Evolutionary conservation across 2,113 vertebrate species (phyloP), one percentile per base, ranked within the genome.

Genomic region (Laticauda laticaudata): DNA sequence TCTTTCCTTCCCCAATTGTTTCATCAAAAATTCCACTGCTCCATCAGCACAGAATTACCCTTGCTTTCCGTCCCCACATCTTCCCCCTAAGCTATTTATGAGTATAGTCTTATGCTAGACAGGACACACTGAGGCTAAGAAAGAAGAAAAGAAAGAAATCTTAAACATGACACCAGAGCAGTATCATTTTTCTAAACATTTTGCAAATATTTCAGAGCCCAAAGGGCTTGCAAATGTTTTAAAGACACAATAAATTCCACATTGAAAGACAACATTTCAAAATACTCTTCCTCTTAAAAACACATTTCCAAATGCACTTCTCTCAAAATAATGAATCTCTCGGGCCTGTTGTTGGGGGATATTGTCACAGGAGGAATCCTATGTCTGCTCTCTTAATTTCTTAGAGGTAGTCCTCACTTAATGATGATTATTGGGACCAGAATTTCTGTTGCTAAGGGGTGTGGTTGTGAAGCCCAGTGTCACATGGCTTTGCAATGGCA

Each of bases 11-110:
- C 69, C 15, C 26, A n/a, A 10, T 59, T 94, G 93, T 57, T 92
- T 89, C 59, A 15, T 0, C 48, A 93, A 91, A 93, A 3, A 12
- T 14, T 93, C 91, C 88, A 86, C 88, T 92, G 95, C 75, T 90
- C 90, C 0, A 0, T 55, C 90, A 48, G 11, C 45, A 93, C 93
- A 89, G n/a, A 55, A 94, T 90, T 91, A 94, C 93, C 9, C 1
- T 0, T 0, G 87, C 96, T 96, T 96, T 96, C 95, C 96, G 91
- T 96, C 94, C 89, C 95, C 97, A 94, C 5, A 94, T 21, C 96
- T 51, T 95, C 0, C n/a, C 57, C 23, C 0, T 0, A 51, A 92
- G 96, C 94, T 97, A 95, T 96, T 97, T 96, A 95, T 94, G 94
- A 97, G 95, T 56, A 94, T 93, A 93, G 95, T 95, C 93, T 89